These are phyloP conservation scores for Sebastes schlegelii DNA, from an alignment of 2,113 vertebrate species.

Conservation along the genomic window DNA sequence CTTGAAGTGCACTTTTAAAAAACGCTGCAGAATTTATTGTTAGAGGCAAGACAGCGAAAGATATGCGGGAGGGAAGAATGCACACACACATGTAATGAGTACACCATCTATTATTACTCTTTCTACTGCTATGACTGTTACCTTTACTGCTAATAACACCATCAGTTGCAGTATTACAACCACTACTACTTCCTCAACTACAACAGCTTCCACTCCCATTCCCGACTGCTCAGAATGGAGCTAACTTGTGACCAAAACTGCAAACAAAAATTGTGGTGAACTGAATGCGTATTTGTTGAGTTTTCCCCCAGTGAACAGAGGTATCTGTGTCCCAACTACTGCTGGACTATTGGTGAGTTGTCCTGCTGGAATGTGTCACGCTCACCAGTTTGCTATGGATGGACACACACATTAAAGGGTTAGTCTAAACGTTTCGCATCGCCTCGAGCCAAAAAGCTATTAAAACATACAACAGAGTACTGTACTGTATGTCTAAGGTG, in stretches of 20 bases:
- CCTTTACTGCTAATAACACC: not conserved
- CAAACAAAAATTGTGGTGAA: conserved; percentile 6
- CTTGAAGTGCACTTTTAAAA: conserved; percentile 34
- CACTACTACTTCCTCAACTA: not conserved
- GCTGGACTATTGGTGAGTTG: conserved; percentile 56
- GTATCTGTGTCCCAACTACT: conserved; percentile 60
- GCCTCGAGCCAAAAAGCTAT: conserved; percentile 20
- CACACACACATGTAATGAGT: not conserved
- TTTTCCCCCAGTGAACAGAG: conserved; percentile 51
- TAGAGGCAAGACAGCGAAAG: conserved; percentile 15
- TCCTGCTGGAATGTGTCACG: conserved; percentile 67
- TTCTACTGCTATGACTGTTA: conserved; percentile 13
- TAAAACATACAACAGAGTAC: conserved; percentile 27
- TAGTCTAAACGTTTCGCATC: conserved; percentile 30
- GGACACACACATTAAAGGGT: conserved; percentile 25
- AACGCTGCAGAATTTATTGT: conserved; percentile 45
- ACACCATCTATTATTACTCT: not conserved
- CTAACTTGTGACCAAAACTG: conserved; percentile 7
- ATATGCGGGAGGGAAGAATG: not conserved
- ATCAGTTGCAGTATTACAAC: conserved; percentile 27
- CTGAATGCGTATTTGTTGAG: conserved; percentile 47
- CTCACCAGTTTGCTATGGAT: conserved; percentile 60
- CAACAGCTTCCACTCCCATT: not conserved
- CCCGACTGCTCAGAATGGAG: not conserved
- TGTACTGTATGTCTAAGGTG: conserved; percentile 10